Percentiles rank a stretch among this genome's conserved stretches.
phyloP scores from a whole-genome alignment of 1,140 invertebrate genomes.

The Orchesella cincta region DNA sequence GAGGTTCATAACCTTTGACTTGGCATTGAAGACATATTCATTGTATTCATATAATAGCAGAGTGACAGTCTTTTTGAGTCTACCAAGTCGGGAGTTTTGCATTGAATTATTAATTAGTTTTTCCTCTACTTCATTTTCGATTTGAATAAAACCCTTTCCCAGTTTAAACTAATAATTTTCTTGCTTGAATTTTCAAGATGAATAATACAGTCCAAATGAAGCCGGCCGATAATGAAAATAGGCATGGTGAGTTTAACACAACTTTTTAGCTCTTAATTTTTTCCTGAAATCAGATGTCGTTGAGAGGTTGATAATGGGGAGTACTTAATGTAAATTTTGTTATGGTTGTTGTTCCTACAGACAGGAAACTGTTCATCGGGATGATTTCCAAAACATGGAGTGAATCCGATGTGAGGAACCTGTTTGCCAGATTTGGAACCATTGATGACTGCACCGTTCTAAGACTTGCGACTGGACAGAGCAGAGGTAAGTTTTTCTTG shows the following conservation, averaged over 20 bases:
- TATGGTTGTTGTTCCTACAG: slow-evolving; percentile 67
- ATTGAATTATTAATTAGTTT: no score
- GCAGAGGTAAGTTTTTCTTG: slow-evolving; percentile 59
- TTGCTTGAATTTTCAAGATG: slow-evolving; percentile 75
- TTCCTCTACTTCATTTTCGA: no score
- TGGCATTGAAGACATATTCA: no score
- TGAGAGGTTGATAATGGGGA: neutral
- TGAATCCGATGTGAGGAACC: slow-evolving; percentile 90
- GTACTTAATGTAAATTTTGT: no score
- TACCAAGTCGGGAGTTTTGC: no score
- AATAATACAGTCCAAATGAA: slow-evolving; percentile 99
- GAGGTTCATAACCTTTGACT: no score
- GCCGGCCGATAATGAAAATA: slow-evolving; percentile 98
- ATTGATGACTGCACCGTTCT: slow-evolving; percentile 99
- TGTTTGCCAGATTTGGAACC: slow-evolving; percentile 89
- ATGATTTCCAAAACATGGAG: slow-evolving; percentile 97
- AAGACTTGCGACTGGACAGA: slow-evolving; percentile 86
- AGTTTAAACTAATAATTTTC: neutral
- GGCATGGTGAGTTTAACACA: slow-evolving; percentile 66
- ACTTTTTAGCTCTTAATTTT: neutral
- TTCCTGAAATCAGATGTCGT: neutral
- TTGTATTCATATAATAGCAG: no score
- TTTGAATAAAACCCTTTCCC: no score
- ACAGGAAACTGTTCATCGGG: slow-evolving; percentile 96
- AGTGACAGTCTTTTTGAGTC: no score